These are phyloP conservation scores for Tachysurus fulvidraco DNA, from an alignment of 2,113 vertebrate genomes.

Conservation along the genomic window DNA sequence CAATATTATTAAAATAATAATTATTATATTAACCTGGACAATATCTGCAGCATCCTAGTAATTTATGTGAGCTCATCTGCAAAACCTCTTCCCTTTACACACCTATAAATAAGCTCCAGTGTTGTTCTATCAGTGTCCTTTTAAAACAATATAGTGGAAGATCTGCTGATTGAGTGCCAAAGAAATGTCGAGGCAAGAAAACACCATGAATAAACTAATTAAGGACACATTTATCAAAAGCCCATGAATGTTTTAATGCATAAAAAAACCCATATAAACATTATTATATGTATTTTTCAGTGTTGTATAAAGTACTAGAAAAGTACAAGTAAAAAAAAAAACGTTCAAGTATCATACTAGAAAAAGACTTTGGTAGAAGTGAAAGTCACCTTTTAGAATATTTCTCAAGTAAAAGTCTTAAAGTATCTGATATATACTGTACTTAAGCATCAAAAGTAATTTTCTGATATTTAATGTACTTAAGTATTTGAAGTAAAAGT, in stretches of 20 bases:
- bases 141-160: background rate
- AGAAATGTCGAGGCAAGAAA: background rate
- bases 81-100: background rate
- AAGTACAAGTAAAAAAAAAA: too few relatives aligned
- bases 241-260: background rate
- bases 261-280: background rate
- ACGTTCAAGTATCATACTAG: too few relatives aligned
- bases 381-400: too few relatives aligned
- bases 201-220: background rate
- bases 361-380: too few relatives aligned
- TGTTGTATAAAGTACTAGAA: too few relatives aligned
- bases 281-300: background rate
- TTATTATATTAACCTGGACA: background rate
- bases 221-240: background rate
- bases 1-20: too few relatives aligned
- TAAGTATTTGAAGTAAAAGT: too few relatives aligned
- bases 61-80: background rate
- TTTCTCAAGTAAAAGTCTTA: too few relatives aligned
- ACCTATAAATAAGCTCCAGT: background rate
- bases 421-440: too few relatives aligned
- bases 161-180: background rate
- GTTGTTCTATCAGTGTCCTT: background rate
- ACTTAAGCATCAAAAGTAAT: too few relatives aligned
- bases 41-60: background rate
- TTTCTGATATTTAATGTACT: too few relatives aligned